Evolutionary conservation across 2,888 invertebrate species (phyloP).

Genomic region (Tetheella fluctuosa): DNA sequence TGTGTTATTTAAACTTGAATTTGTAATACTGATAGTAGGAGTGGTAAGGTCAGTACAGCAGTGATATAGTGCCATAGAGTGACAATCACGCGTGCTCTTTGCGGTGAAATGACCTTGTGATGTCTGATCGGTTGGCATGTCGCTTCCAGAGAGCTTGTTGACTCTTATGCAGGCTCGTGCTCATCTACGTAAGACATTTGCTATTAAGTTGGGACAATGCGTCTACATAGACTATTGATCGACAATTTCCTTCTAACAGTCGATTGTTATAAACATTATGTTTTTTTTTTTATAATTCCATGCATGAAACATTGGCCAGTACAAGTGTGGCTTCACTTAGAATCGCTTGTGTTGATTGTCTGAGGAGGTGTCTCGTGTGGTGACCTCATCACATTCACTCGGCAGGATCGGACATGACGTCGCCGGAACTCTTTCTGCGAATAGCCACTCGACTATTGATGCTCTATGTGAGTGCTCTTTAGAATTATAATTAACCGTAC

Average conservation of each 20-base stretch:
- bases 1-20: constrained; percentile 40
- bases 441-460: constrained; percentile 41
- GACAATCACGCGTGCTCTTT: constrained; percentile 31
- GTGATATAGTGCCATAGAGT: constrained; percentile 26
- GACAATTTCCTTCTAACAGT: constrained; percentile 1
- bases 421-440: constrained; percentile 39
- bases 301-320: constrained; percentile 23
- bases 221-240: not conserved
- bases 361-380: constrained; percentile 1
- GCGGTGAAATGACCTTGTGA: constrained; percentile 57
- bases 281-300: not conserved
- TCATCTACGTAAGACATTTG: constrained; percentile 52
- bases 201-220: not conserved
- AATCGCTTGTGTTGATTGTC: constrained; percentile 12
- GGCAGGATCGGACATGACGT: constrained; percentile 24
- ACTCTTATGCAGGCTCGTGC: constrained; percentile 46
- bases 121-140: constrained; percentile 48
- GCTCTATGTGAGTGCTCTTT: constrained; percentile 44
- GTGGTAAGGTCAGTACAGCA: constrained; percentile 32
- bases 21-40: constrained; percentile 22
- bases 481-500: not conserved
- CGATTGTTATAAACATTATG: not conserved
- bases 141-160: constrained; percentile 56
- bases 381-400: constrained; percentile 14
- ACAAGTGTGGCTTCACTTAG: constrained; percentile 23